Conservation (phyloP, 1,140 invertebrate species). For the Dermatophagoides farinae region DNA sequence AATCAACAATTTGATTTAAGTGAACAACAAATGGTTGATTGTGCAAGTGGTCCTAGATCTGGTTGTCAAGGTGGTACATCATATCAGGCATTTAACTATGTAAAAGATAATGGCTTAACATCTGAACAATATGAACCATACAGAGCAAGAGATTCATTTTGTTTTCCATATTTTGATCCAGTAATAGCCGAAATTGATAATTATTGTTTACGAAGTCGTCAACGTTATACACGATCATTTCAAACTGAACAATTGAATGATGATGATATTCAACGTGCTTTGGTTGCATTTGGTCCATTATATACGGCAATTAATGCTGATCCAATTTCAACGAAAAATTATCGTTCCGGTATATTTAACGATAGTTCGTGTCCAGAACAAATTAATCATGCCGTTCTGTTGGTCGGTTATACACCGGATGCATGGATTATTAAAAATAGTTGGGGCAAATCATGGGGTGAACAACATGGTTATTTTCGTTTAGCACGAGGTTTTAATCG, state of each 20-base stretch:
- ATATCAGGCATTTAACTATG: not conserved
- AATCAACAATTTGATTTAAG: not conserved
- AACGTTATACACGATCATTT: not conserved
- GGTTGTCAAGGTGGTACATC: not conserved
- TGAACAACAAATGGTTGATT: not conserved
- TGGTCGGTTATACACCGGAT: not conserved
- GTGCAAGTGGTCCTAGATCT: not conserved
- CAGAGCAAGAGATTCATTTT: too few relatives aligned
- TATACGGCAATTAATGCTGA: not conserved
- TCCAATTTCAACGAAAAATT: not conserved
- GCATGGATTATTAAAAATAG: constrained; percentile 4
- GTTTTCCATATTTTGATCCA: not conserved
- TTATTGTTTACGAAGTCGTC: not conserved
- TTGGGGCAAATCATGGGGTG: constrained; percentile 28
- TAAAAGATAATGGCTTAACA: not conserved
- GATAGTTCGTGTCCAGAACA: not conserved
- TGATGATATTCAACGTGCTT: not conserved
- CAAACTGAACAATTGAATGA: not conserved
- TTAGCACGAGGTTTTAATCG: constrained; percentile 36
- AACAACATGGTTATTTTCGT: constrained; percentile 27
- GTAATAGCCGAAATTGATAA: not conserved
- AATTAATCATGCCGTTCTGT: not conserved
- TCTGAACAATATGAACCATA: not conserved
- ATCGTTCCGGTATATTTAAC: not conserved
- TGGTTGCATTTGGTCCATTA: not conserved